Percentiles rank a stretch among this genome's conserved stretches.
phyloP scores from a whole-genome alignment of 2,888 invertebrate species.

The Cantharis flavilabris region DNA sequence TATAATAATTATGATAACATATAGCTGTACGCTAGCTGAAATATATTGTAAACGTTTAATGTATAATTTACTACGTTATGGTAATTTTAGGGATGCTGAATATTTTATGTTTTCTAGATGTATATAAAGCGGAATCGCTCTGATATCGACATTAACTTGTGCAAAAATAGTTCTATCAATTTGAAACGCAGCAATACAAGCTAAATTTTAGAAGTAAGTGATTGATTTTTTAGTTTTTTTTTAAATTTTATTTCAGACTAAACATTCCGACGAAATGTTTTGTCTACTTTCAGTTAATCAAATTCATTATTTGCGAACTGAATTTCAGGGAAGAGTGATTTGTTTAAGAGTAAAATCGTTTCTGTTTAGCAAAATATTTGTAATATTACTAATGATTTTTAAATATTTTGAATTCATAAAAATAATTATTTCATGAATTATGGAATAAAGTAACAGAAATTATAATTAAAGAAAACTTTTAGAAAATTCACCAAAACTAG shows the following conservation, averaged over 20 bases:
- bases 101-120: slow-evolving; percentile 17
- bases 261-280: not conserved
- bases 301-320: not conserved
- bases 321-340: not conserved
- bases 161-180: slow-evolving; percentile 3
- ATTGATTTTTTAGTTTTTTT: not conserved
- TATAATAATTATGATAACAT: not conserved
- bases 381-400: no score
- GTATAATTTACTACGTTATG: slow-evolving; percentile 27
- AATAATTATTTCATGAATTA: no score
- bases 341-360: not conserved
- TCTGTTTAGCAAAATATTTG: no score
- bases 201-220: not conserved
- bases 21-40: not conserved
- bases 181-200: not conserved
- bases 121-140: slow-evolving; percentile 20
- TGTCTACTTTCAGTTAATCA: not conserved
- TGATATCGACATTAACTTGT: slow-evolving; percentile 13
- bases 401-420: no score
- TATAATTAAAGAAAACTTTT: no score
- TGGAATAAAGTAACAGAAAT: no score
- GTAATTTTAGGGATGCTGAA: slow-evolving; percentile 24
- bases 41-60: slow-evolving; percentile 25
- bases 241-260: not conserved
- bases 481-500: no score